Percentiles rank a stretch among this genome's conserved stretches.
These are phyloP conservation scores for Gymnoscelis rufifasciata DNA, from an alignment of 2,888 invertebrate species.

Conservation along the genomic window DNA sequence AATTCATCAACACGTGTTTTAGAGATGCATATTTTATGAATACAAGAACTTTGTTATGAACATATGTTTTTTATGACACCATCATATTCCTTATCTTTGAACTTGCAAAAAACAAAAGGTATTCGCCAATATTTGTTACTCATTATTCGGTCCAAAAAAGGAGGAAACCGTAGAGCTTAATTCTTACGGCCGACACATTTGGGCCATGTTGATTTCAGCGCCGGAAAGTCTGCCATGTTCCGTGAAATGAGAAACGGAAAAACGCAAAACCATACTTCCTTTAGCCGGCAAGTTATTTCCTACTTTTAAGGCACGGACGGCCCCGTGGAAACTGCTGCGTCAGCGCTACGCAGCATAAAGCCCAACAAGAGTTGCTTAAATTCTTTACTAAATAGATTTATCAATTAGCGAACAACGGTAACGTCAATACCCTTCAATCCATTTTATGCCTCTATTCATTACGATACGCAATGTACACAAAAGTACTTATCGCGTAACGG, in stretches of 20 bases:
- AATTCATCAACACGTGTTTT: too few species aligned
- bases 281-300: conserved; percentile 36
- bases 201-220: conserved; percentile 37
- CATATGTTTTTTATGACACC: too few species aligned
- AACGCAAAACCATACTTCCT: conserved; percentile 47
- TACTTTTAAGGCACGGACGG: conserved; percentile 23
- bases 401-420: too few species aligned
- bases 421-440: too few species aligned
- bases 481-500: too few species aligned
- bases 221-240: conserved; percentile 47
- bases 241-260: conserved; percentile 50
- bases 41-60: too few species aligned
- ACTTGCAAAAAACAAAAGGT: neutral
- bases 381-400: neutral
- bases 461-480: too few species aligned
- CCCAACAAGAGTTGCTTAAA: neutral
- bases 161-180: neutral
- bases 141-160: conserved; percentile 1
- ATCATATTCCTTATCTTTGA: too few species aligned
- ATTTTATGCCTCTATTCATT: too few species aligned
- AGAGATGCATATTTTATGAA: too few species aligned
- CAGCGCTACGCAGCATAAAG: conserved; percentile 5
- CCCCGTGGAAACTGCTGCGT: conserved; percentile 3
- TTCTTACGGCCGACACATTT: conserved; percentile 28
- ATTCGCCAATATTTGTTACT: neutral